phyloP scores from a whole-genome alignment of 2,113 vertebrate species.

The Pelodiscus sinensis region DNA sequence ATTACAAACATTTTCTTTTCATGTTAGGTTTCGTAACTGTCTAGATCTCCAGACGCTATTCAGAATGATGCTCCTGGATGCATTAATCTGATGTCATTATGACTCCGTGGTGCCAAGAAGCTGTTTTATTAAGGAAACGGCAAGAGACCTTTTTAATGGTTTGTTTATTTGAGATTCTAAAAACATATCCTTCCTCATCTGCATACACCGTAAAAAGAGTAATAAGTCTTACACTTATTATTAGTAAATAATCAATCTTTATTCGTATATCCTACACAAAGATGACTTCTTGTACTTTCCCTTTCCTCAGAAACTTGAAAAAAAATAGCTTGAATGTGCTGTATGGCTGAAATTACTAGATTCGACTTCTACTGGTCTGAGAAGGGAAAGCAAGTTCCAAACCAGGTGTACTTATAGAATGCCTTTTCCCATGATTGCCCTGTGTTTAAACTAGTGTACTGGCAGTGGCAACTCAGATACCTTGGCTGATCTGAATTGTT shows the following conservation, averaged over 20 bases:
- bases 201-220: background rate
- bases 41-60: constrained; percentile 59
- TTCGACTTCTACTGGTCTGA: background rate
- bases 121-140: constrained; percentile 36
- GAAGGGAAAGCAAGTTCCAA: background rate
- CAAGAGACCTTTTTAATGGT: constrained; percentile 28
- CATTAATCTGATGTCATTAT: constrained; percentile 52
- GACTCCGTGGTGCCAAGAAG: constrained; percentile 44
- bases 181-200: background rate
- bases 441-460: background rate
- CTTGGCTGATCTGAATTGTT: background rate
- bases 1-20: constrained; percentile 69
- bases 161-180: constrained; percentile 31
- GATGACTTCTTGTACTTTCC: background rate
- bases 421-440: background rate
- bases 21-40: constrained; percentile 52
- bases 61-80: constrained; percentile 31
- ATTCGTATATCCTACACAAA: background rate
- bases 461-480: background rate
- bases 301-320: background rate
- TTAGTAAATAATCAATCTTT: background rate
- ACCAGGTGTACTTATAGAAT: background rate
- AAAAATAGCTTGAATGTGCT: background rate
- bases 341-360: background rate
- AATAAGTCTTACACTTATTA: background rate